Evolutionary conservation across 2,113 vertebrate species (phyloP).

Genomic region (Hippoglossus stenolepis): DNA sequence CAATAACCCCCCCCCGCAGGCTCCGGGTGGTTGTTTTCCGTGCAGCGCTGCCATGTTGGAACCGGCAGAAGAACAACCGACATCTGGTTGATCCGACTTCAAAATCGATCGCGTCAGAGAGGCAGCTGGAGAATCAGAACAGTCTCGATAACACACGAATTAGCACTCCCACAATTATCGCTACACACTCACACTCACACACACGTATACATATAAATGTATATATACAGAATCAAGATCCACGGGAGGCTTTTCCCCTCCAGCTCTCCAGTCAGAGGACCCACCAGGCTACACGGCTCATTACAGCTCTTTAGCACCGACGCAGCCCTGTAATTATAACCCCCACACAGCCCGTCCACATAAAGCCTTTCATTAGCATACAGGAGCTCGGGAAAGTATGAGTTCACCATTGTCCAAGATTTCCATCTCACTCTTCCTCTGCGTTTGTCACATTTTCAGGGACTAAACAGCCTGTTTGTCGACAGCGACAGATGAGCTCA

Average conservation of each 20-base stretch:
- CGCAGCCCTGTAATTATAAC: conserved; percentile 64
- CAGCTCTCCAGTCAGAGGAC: conserved; percentile 48
- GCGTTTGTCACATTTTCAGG: conserved; percentile 42
- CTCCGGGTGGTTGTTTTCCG: too few relatives aligned
- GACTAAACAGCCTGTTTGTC: background rate
- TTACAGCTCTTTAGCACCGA: conserved; percentile 60
- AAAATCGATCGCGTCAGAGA: too few relatives aligned
- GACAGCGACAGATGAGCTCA: too few relatives aligned
- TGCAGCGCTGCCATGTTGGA: too few relatives aligned
- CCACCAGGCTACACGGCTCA: conserved; percentile 62
- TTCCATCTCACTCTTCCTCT: conserved; percentile 24
- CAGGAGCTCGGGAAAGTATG: conserved; percentile 59
- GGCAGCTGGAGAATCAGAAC: too few relatives aligned
- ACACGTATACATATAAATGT: background rate
- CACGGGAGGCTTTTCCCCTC: conserved; percentile 17
- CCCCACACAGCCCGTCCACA: conserved; percentile 56
- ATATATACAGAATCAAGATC: conserved; percentile 21
- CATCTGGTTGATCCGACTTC: too few relatives aligned
- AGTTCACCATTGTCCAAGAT: conserved; percentile 58
- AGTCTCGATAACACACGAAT: too few relatives aligned
- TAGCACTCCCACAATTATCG: too few relatives aligned
- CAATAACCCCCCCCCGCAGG: too few relatives aligned
- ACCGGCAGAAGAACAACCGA: too few relatives aligned
- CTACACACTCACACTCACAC: too few relatives aligned
- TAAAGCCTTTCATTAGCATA: conserved; percentile 67